Evolutionary conservation across 2,888 invertebrate species (phyloP), one percentile per base, ranked within the genome.

Genomic region (Lasioglossum zephyrum): DNA sequence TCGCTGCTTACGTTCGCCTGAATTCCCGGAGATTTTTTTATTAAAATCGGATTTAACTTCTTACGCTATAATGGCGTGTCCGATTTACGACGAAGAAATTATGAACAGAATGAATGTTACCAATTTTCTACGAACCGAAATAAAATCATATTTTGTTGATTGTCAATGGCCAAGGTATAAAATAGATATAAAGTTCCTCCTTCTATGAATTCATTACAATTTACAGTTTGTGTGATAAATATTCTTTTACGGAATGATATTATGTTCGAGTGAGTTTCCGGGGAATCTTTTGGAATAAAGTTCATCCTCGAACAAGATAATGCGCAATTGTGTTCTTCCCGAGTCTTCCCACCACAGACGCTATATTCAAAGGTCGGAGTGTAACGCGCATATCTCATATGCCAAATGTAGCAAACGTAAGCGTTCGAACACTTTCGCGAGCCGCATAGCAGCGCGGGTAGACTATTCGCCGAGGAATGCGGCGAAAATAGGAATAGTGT

Each of bases 401-500:
- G 63, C 31, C 63, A 63, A 63, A 63, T 63, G 63, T 63, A 63
- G 63, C 63, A 31, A 63, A 31, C 63, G 63, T 63, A 63, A 63
- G 63, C 63, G 63, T 63, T 63, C 63, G 63, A 63, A 63, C 31
- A 63, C 31, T 63, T 63, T 63, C 63, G 63, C 63, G 63, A 31
- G 63, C 63, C 63, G 26, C 63, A 31, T 31, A 63, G 63, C 63
- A 63, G 16, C 31, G 11, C 53, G 53, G 53, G 31, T 16, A 36
- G 47, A 36, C 47, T 31, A 74, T 74, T 74, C 49, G 74, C 26
- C 22, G 74, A 44, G 74, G 74, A 49, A 53, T 74, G 36, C 53
- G 22, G 31, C 39, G 49, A 53, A 74, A 53, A 49, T 36, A 36
- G 39, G n/a, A 53, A 74, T 74, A 36, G 18, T n/a, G n/a, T 76